Percentiles rank a stretch among this genome's conserved stretches.
Evolutionary conservation across 2,113 vertebrate species (phyloP).

Genomic region (Crotalus tigris): DNA sequence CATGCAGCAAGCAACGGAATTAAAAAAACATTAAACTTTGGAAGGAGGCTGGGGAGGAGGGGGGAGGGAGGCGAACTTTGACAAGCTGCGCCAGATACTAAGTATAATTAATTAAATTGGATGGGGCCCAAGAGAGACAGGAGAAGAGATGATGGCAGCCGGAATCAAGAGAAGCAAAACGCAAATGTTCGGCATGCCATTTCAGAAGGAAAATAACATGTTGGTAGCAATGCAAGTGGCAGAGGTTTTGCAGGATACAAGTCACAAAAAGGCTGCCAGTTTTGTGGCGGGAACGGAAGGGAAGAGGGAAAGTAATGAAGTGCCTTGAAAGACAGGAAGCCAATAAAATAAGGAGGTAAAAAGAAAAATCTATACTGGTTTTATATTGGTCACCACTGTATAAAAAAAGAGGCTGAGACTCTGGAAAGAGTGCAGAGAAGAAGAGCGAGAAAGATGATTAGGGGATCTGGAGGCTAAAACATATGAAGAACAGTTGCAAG

Average conservation of each 20-base stretch:
- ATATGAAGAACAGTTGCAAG: no score
- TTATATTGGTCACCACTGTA: neutral
- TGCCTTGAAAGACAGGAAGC: neutral
- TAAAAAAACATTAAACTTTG: constrained; percentile 64
- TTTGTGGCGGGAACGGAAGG: constrained; percentile 23
- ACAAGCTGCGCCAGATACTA: constrained; percentile 68
- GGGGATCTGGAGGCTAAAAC: no score
- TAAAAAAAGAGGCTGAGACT: no score
- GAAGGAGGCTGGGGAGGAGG: constrained; percentile 47
- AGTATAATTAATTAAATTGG: constrained; percentile 70
- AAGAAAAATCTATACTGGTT: neutral
- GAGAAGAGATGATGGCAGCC: constrained; percentile 60
- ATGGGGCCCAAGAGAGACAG: constrained; percentile 57
- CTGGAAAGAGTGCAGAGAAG: no score
- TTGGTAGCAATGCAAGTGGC: constrained; percentile 15
- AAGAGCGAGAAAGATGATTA: no score
- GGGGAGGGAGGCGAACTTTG: constrained; percentile 48
- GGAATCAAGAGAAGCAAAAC: constrained; percentile 58
- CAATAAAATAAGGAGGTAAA: constrained; percentile 19
- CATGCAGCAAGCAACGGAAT: constrained; percentile 61
- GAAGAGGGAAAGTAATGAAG: neutral
- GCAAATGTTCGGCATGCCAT: constrained; percentile 38
- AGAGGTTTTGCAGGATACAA: constrained; percentile 3
- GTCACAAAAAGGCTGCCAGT: constrained; percentile 33
- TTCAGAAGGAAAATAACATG: constrained; percentile 32